Conservation (phyloP, 2,113 vertebrate species). For the Maccullochella peelii region DNA sequence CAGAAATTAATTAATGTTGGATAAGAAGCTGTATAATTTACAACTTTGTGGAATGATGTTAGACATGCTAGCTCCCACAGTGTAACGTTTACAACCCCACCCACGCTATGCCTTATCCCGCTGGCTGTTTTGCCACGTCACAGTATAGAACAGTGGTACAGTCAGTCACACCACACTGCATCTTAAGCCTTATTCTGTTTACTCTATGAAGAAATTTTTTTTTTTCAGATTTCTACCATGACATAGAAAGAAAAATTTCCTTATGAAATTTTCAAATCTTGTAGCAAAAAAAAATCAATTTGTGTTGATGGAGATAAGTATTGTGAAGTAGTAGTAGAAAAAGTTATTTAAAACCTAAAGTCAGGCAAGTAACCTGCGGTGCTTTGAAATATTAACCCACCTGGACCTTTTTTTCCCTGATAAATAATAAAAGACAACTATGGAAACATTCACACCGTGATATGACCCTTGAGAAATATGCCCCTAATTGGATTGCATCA, state of each 20-base stretch:
- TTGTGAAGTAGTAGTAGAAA: not conserved
- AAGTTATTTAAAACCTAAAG: not conserved
- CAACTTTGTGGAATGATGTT: not conserved
- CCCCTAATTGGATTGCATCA: not conserved
- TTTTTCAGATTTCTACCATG: not conserved
- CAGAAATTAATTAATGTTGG: not conserved
- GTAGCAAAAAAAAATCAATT: not conserved
- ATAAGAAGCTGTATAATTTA: not conserved
- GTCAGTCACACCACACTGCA: not conserved
- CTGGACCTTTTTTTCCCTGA: not conserved
- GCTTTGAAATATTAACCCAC: not conserved
- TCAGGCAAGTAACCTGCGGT: not conserved
- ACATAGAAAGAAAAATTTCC: not conserved
- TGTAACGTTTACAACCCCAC: too few relatives aligned
- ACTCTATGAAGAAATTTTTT: not conserved
- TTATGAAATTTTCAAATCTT: not conserved
- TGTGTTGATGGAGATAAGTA: not conserved
- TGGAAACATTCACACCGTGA: not conserved
- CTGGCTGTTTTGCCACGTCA: too few relatives aligned
- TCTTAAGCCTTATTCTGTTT: not conserved
- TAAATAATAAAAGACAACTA: not conserved
- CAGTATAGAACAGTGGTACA: too few relatives aligned
- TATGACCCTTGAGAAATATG: not conserved
- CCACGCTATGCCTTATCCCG: not conserved
- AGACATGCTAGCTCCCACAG: too few relatives aligned